Evolutionary conservation across 2,888 invertebrate genomes (phyloP), one percentile per base, ranked within the genome.

Genomic region (Heliconius cydno): DNA sequence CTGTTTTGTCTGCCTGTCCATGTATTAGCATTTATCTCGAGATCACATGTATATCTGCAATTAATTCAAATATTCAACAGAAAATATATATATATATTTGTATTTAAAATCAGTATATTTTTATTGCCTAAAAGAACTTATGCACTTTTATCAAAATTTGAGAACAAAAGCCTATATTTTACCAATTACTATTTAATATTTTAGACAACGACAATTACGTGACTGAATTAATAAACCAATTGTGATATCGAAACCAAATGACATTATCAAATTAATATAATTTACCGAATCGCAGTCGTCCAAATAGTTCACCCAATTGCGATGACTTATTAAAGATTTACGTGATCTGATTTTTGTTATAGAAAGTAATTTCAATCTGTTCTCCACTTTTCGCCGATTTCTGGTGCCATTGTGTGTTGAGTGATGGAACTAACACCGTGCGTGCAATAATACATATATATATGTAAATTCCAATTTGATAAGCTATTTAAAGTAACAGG

Each of bases 231-330:
- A 28, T 65, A 30, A 65, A 65, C 7, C 25, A 41, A 28, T 46
- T 70, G 41, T 70, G 7, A 28, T 41, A 46, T 41, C 70, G 25
- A 22, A 41, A 25, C 12, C 70, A 46, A 70, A 70, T 41, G 15
- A 52, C 28, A 72, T 72, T 57, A 52, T 72, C n/a, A 22, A 72
- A 57, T 72, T 57, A 72, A 72, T 72, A n/a, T 72, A 72, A 72
- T 57, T 72, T 57, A 72, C 15, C 34, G 57, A n/a, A 34, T 34
- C 34, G 25, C 22, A n/a, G 22, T 34, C 72, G n/a, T 57, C n/a
- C 10, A 22, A 72, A 72, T 72, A 57, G 22, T 72, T 57, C 22
- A 72, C 12, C 30, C 28, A 57, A 52, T 72, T 22, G 30, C 72
- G 30, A 57, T 72, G 72, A 72, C 28, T 72, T 57, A 72, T 57